These are phyloP conservation scores for Leptinotarsa tumamoca DNA, from an alignment of 2,888 invertebrate species.

Conservation along the genomic window DNA sequence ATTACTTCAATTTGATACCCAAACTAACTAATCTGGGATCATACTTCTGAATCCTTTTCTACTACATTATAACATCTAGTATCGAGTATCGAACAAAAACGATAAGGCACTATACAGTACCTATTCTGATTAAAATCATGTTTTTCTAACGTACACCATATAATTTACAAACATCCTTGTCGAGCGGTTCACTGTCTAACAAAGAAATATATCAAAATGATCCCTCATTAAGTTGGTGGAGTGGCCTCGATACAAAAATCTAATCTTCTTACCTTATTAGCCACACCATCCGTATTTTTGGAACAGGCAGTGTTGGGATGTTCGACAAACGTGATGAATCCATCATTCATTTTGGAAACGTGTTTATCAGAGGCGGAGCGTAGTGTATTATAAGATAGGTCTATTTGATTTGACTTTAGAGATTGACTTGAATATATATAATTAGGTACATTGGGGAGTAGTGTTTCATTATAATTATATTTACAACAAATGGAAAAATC, in stretches of 20 bases:
- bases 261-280: conserved; percentile 45
- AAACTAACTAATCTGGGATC: too few species aligned
- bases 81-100: not conserved
- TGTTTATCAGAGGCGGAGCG: conserved; percentile 24
- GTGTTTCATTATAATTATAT: too few species aligned
- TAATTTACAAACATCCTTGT: conserved; percentile 38
- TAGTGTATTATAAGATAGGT: not conserved
- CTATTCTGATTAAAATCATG: conserved; percentile 34
- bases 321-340: conserved; percentile 45
- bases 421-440: not conserved
- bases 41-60: not conserved
- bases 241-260: conserved; percentile 40
- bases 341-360: conserved; percentile 46
- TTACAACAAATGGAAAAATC: too few species aligned
- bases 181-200: conserved; percentile 33
- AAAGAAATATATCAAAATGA: conserved; percentile 38
- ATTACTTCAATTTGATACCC: too few species aligned
- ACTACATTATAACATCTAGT: not conserved
- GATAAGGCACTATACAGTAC: conserved; percentile 8
- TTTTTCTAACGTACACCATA: conserved; percentile 33
- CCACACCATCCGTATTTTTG: conserved; percentile 39
- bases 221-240: conserved; percentile 37
- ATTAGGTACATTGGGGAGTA: too few species aligned
- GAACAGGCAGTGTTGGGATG: conserved; percentile 44
- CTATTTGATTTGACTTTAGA: not conserved